These are phyloP conservation scores for Sinonovacula constricta DNA, from an alignment of 1,140 invertebrate genomes.

Conservation along the genomic window DNA sequence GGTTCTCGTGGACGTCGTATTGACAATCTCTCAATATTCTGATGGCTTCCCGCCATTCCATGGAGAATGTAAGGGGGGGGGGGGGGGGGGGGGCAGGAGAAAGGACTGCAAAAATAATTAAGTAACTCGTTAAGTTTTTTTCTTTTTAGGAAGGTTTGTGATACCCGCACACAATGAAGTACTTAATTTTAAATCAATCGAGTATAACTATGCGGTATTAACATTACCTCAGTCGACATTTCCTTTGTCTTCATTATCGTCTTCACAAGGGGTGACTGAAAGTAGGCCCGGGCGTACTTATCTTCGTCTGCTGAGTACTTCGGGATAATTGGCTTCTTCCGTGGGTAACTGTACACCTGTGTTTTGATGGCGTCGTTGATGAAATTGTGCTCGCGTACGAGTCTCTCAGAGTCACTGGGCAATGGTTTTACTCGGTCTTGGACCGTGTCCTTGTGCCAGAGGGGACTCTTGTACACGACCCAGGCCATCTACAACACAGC, in stretches of 20 bases:
- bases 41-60: too few relatives aligned
- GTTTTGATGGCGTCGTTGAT: conserved; percentile 64
- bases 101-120: too few relatives aligned
- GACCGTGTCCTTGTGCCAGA: conserved; percentile 58
- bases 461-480: conserved; percentile 59
- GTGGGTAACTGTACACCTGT: conserved; percentile 33
- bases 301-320: conserved; percentile 67
- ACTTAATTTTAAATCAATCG: too few relatives aligned
- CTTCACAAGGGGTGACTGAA: conserved; percentile 67
- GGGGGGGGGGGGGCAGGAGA: too few relatives aligned
- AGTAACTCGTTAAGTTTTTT: too few relatives aligned
- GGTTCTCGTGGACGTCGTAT: too few relatives aligned
- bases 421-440: conserved; percentile 52
- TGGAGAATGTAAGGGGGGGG: too few relatives aligned
- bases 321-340: conserved; percentile 66
- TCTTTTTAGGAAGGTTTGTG: too few relatives aligned
- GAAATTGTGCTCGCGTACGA: conserved; percentile 53
- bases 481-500: conserved; percentile 57
- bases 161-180: too few relatives aligned
- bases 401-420: conserved; percentile 36
- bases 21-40: too few relatives aligned
- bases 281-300: conserved; percentile 68
- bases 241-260: conserved; percentile 51
- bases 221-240: conserved; percentile 3
- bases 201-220: too few relatives aligned